Evolutionary conservation across 2,797 vertebrate genomes (phyloP).

Genomic region (Leuciscus waleckii): DNA sequence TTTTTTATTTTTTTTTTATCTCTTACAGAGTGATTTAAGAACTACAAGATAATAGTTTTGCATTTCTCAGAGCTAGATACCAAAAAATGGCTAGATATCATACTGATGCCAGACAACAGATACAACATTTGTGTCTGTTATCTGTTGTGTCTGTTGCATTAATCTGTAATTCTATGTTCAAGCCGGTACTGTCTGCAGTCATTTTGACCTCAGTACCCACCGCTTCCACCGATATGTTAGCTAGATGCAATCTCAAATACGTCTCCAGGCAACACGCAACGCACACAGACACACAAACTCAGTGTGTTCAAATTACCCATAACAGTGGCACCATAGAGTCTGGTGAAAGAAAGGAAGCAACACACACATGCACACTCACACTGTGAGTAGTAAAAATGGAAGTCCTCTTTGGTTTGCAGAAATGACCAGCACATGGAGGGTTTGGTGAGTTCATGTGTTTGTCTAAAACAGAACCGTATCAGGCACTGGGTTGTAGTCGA

Average conservation of each 20-base stretch:
- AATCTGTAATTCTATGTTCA: not conserved
- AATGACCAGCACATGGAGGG: slow-evolving; percentile 9
- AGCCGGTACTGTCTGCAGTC: not conserved
- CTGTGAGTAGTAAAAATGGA: slow-evolving; percentile 41
- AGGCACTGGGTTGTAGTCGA: not conserved
- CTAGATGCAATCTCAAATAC: slow-evolving; percentile 19
- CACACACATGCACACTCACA: slow-evolving; percentile 22
- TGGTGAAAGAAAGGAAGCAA: slow-evolving; percentile 27
- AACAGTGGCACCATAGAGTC: slow-evolving; percentile 1
- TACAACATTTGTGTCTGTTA: not conserved
- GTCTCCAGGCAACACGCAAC: slow-evolving; percentile 40
- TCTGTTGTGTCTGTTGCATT: not conserved
- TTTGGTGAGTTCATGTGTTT: slow-evolving; percentile 6
- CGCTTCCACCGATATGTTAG: slow-evolving; percentile 5
- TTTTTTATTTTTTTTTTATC: not conserved
- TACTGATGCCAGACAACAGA: not conserved
- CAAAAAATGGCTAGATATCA: not conserved
- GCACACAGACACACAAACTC: slow-evolving; percentile 22
- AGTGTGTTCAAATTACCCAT: slow-evolving; percentile 40
- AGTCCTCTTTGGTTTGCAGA: not conserved
- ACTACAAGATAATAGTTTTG: not conserved
- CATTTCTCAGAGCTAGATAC: not conserved
- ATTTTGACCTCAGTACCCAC: slow-evolving; percentile 27
- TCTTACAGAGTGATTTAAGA: not conserved
- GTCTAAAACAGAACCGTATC: not conserved